These are phyloP conservation scores for Bruchidius siliquastri DNA, from an alignment of 2,888 invertebrate species.

Conservation along the genomic window DNA sequence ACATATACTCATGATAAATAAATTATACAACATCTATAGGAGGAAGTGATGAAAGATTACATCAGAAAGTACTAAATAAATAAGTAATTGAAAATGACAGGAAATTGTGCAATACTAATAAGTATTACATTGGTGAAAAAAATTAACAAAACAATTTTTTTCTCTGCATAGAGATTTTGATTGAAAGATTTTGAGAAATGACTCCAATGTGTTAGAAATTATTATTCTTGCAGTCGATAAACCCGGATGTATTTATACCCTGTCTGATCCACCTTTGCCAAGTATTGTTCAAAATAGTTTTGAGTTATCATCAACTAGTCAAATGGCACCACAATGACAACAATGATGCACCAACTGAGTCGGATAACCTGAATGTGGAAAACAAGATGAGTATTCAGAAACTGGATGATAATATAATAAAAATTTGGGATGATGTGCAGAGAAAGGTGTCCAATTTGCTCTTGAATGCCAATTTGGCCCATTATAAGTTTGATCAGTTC, in stretches of 20 bases:
- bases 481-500: constrained; percentile 90
- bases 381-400: constrained; percentile 75
- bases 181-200: too few relatives aligned
- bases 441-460: constrained; percentile 81
- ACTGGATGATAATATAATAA: constrained; percentile 75
- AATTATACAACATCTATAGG: too few relatives aligned
- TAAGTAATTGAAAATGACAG: too few relatives aligned
- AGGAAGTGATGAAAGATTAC: too few relatives aligned
- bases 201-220: neutral
- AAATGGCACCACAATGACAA: constrained; percentile 66
- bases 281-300: constrained; percentile 75
- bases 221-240: constrained; percentile 45
- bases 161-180: too few relatives aligned
- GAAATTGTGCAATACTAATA: too few relatives aligned
- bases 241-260: constrained; percentile 59
- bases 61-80: too few relatives aligned
- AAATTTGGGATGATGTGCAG: constrained; percentile 93
- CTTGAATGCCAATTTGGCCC: constrained; percentile 73
- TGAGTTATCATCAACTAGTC: constrained; percentile 72
- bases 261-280: constrained; percentile 85
- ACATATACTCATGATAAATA: too few relatives aligned
- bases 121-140: too few relatives aligned
- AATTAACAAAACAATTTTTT: too few relatives aligned
- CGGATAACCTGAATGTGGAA: constrained; percentile 52
- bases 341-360: constrained; percentile 21